Evolutionary conservation across 1,140 invertebrate genomes (phyloP).

Genomic region (Ditylenchus dipsaci): DNA sequence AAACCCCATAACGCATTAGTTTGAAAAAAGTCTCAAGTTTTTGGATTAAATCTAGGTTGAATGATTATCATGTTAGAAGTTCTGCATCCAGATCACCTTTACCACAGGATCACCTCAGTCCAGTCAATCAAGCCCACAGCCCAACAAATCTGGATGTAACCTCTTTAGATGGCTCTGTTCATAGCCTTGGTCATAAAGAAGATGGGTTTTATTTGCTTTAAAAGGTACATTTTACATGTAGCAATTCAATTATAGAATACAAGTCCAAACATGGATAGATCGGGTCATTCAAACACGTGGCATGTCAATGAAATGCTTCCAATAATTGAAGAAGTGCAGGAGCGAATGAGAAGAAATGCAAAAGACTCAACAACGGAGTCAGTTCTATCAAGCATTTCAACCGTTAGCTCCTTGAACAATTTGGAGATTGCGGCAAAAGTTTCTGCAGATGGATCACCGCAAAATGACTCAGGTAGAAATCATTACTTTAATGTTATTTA

Average conservation of each 20-base stretch:
- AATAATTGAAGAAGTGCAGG: conserved; percentile 32
- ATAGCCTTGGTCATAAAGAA: neutral
- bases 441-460: too few species aligned
- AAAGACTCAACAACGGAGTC: conserved; percentile 1
- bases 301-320: conserved; percentile 35
- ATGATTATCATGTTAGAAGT: too few species aligned
- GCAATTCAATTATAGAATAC: neutral
- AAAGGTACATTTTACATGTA: neutral
- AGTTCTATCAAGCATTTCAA: neutral
- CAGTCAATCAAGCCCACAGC: too few species aligned
- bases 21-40: too few species aligned
- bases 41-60: too few species aligned
- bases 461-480: too few species aligned
- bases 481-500: too few species aligned
- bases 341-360: conserved; percentile 1
- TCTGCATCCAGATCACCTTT: too few species aligned
- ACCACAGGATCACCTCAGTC: too few species aligned
- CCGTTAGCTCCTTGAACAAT: neutral
- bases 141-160: neutral
- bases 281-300: conserved; percentile 5
- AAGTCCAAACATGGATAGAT: neutral
- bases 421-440: too few species aligned
- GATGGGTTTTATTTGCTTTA: too few species aligned
- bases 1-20: too few species aligned
- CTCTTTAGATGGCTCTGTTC: neutral